Evolutionary conservation across 1,140 invertebrate species (phyloP).

Genomic region (Spodoptera litura): DNA sequence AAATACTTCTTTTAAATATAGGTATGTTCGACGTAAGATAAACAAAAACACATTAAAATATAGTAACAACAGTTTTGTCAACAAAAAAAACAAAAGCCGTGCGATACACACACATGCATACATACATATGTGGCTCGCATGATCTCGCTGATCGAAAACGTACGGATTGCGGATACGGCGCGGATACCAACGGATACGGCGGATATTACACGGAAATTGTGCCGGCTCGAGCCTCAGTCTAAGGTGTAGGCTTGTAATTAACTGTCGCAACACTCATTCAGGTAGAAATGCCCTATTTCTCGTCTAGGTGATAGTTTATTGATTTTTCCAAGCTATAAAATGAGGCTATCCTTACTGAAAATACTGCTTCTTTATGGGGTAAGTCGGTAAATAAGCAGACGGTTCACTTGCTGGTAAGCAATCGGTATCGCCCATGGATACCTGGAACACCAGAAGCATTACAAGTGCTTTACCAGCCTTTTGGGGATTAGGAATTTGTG

Average conservation of each 20-base stretch:
- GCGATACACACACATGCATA: background rate
- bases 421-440: too few species aligned
- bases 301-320: background rate
- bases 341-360: too few species aligned
- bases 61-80: background rate
- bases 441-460: too few species aligned
- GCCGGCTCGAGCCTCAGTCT: constrained; percentile 37
- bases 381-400: too few species aligned
- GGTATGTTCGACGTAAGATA: too few species aligned
- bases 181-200: constrained; percentile 40
- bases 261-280: constrained; percentile 20
- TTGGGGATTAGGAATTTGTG: too few species aligned
- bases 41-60: background rate
- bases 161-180: constrained; percentile 48
- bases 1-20: too few species aligned
- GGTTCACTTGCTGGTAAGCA: too few species aligned
- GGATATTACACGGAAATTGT: constrained; percentile 55
- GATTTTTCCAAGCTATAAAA: background rate
- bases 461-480: too few species aligned
- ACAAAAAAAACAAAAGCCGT: background rate
- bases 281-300: background rate
- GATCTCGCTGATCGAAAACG: constrained; percentile 31
- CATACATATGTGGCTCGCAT: background rate
- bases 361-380: too few species aligned
- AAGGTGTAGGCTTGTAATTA: constrained; percentile 40